Evolutionary conservation across 2,888 invertebrate genomes (phyloP).

Genomic region (Taphrorychus bicolor): DNA sequence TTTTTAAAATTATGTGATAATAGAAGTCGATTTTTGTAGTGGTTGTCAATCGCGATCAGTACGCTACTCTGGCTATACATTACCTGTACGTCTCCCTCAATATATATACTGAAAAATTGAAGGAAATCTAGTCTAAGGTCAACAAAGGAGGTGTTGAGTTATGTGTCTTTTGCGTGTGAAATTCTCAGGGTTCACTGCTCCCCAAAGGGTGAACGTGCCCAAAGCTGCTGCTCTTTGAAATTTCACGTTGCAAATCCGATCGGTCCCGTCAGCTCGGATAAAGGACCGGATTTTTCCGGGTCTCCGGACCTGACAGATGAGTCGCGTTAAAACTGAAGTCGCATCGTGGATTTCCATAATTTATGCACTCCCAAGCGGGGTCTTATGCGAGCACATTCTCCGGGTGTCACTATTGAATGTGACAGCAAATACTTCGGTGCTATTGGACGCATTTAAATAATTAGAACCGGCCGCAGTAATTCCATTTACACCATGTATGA

Average conservation of each 20-base stretch:
- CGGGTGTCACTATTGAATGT: not conserved
- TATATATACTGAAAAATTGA: no score
- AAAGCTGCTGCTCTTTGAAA: conserved; percentile 31
- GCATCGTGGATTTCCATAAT: conserved; percentile 35
- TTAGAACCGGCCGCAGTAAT: not conserved
- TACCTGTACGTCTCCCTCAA: no score
- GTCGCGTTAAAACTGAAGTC: conserved; percentile 23
- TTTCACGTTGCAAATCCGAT: conserved; percentile 25
- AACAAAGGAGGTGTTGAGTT: no score
- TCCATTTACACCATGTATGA: conserved; percentile 2
- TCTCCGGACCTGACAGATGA: conserved; percentile 28
- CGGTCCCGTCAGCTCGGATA: conserved; percentile 21
- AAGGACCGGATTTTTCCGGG: conserved; percentile 27
- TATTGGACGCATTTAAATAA: not conserved
- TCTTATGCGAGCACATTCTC: not conserved
- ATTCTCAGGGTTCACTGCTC: not conserved
- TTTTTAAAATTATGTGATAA: no score
- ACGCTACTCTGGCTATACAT: no score
- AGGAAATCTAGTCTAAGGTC: no score
- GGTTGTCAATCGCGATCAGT: no score
- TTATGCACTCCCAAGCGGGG: conserved; percentile 26
- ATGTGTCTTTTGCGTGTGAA: no score
- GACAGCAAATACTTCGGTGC: not conserved
- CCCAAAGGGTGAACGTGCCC: conserved; percentile 20
- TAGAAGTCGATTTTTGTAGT: no score